These are phyloP conservation scores for Eciton burchellii DNA, from an alignment of 1,140 invertebrate species.

Conservation along the genomic window DNA sequence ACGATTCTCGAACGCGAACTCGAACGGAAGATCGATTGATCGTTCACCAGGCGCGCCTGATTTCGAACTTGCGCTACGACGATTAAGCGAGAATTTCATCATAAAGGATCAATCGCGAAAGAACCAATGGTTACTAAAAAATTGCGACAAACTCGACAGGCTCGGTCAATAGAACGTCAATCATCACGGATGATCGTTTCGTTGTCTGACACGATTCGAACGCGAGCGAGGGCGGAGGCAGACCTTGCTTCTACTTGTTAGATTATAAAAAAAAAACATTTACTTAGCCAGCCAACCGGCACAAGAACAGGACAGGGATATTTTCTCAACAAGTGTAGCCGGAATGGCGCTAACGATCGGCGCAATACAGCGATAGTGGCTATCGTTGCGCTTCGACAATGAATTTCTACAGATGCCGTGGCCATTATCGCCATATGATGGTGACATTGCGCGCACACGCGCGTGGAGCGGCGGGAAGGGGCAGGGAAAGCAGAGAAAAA, in stretches of 20 bases:
- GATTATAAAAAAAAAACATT: neutral
- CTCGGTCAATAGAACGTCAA: no score
- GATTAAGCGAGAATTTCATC: no score
- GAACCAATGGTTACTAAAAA: no score
- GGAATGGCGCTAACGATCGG: neutral
- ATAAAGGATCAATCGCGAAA: no score
- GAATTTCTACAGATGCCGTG: slow-evolving; percentile 32
- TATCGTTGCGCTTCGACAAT: neutral
- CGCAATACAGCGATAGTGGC: neutral
- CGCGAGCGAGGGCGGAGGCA: no score
- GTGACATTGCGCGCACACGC: slow-evolving; percentile 77
- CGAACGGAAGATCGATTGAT: slow-evolving; percentile 5
- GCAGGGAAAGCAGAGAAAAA: slow-evolving; percentile 63
- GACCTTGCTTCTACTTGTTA: neutral
- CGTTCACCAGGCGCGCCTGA: no score
- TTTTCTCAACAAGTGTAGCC: neutral
- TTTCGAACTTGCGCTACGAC: no score
- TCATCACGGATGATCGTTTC: no score
- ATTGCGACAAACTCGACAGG: no score
- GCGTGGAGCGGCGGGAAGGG: no score
- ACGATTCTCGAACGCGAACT: slow-evolving; percentile 3
- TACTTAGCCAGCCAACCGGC: neutral
- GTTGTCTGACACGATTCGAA: no score
- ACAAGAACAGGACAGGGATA: neutral
- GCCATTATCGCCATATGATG: slow-evolving; percentile 70